Evolutionary conservation across 2,797 vertebrate species (phyloP).

Genomic region (Coluber constrictor): DNA sequence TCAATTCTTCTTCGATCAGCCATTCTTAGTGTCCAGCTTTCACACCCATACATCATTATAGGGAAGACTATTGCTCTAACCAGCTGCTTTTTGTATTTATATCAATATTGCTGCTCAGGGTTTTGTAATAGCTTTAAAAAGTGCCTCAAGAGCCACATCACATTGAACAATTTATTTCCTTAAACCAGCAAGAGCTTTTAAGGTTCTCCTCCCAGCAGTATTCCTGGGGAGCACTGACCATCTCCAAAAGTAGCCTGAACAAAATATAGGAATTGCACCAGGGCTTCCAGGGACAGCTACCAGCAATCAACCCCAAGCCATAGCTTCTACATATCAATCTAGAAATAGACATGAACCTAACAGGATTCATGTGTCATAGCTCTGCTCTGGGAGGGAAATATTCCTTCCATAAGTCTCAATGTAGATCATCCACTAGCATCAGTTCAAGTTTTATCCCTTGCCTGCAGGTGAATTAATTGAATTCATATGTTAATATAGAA

Average conservation of each 20-base stretch:
- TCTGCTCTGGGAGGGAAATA: not conserved
- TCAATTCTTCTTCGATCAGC: not conserved
- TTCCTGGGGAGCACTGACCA: not conserved
- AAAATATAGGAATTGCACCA: not conserved
- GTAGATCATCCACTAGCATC: not conserved
- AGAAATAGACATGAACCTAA: not conserved
- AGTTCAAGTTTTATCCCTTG: not conserved
- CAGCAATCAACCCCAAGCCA: not conserved
- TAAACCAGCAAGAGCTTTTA: not conserved
- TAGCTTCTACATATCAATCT: not conserved
- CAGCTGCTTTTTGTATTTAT: not conserved
- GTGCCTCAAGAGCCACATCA: not conserved
- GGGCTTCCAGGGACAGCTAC: not conserved
- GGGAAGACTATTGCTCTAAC: not conserved
- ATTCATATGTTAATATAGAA: not conserved
- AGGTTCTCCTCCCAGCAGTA: not conserved
- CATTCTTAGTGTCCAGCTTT: not conserved
- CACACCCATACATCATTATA: not conserved
- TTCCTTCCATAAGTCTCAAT: not conserved
- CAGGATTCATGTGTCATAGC: not conserved
- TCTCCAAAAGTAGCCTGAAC: not conserved
- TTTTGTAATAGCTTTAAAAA: not conserved
- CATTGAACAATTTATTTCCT: not conserved
- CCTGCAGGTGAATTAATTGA: not conserved
- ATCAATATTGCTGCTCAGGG: not conserved